phyloP scores from a whole-genome alignment of 2,113 vertebrate species.

The Ornithorhynchus anatinus region DNA sequence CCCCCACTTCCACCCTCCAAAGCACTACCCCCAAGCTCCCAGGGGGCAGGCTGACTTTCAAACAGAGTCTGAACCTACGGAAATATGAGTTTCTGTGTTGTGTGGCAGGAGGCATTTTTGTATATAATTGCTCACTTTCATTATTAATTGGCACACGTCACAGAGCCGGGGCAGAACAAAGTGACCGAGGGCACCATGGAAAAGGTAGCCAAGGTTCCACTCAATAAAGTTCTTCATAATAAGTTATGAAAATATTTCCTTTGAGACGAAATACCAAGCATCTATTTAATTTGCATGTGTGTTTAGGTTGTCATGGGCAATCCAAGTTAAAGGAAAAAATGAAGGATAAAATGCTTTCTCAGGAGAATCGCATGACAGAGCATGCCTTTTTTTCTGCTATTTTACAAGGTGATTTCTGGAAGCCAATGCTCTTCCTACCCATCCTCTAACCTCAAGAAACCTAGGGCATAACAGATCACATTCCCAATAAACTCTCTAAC shows the following conservation, averaged over 20 bases:
- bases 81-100: constrained; percentile 34
- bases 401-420: background rate
- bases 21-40: constrained; percentile 18
- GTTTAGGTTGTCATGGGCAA: constrained; percentile 22
- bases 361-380: constrained; percentile 3
- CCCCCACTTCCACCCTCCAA: background rate
- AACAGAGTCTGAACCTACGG: constrained; percentile 25
- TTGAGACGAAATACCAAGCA: constrained; percentile 7
- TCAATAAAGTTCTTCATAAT: constrained; percentile 38
- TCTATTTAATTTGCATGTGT: constrained; percentile 15
- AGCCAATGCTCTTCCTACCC: background rate
- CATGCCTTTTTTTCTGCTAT: background rate
- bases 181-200: background rate
- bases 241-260: constrained; percentile 49
- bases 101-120: constrained; percentile 39
- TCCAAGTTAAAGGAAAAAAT: background rate
- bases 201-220: constrained; percentile 19
- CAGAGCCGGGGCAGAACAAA: background rate
- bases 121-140: constrained; percentile 27
- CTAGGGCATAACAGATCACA: no score
- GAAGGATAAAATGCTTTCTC: constrained; percentile 17
- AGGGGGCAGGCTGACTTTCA: constrained; percentile 20
- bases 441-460: background rate
- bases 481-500: no score
- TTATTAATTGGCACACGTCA: constrained; percentile 46